A percentile compares a stretch with the other conserved stretches of the same genome.
Conservation (phyloP, 2,113 vertebrate species). For the Lampris megalopsis region DNA sequence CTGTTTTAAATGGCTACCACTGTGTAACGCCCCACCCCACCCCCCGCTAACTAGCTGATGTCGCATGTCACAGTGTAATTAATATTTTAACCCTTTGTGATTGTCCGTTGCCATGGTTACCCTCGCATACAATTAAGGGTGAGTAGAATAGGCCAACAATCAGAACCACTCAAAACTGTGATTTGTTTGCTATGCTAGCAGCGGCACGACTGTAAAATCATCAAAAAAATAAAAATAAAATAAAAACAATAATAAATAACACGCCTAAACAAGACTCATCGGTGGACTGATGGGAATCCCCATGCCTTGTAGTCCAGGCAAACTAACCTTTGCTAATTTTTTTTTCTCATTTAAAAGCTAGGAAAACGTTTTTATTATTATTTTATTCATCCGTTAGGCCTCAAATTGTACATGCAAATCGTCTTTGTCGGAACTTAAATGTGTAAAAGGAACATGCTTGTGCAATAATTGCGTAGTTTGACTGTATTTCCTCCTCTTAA, state of each 20-base stretch:
- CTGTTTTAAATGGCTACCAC: constrained; percentile 19
- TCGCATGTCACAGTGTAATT: constrained; percentile 21
- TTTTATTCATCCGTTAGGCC: constrained; percentile 14
- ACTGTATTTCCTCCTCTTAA: constrained; percentile 63
- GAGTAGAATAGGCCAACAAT: constrained; percentile 22
- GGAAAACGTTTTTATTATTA: no score
- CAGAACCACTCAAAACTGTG: constrained; percentile 30
- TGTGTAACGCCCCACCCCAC: background rate
- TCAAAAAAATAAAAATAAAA: background rate
- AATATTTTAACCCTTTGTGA: constrained; percentile 20
- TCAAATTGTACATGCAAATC: constrained; percentile 37
- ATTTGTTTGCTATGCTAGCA: constrained; percentile 39
- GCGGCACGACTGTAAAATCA: constrained; percentile 24
- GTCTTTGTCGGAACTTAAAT: constrained; percentile 52
- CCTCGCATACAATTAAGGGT: constrained; percentile 40
- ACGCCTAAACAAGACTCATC: constrained; percentile 22
- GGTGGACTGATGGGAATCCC: constrained; percentile 23
- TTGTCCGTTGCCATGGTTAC: constrained; percentile 50
- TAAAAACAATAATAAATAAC: background rate
- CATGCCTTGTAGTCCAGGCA: background rate
- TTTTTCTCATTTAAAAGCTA: constrained; percentile 26
- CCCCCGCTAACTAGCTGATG: background rate
- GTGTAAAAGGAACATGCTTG: constrained; percentile 53
- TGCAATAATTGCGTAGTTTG: constrained; percentile 62
- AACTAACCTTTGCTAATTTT: background rate